Base-by-base conservation (phyloP, 1,140 invertebrate species). In the Bombus superbus region DNA sequence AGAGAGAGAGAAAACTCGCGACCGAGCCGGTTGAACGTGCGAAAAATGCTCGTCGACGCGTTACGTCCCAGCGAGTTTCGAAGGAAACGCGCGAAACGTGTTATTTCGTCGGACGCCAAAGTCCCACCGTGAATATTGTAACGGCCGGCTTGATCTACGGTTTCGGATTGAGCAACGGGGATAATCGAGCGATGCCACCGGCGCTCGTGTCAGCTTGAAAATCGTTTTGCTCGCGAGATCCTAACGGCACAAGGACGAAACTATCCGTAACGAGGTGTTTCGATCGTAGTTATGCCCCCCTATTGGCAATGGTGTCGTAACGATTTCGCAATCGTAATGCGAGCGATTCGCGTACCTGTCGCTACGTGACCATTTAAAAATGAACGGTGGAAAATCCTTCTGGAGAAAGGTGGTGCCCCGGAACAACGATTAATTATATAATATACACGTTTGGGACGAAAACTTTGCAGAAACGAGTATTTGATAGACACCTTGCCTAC, bases 31-130 rank as follows among this genome's bases (percentile, higher is more conserved):
- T 11, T 18, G 47, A 78, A 83, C 64, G 84, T 72, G 40, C 76
- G 40, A 85, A 81, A 87, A 84, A 85, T 75, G 73, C 76, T n/a
- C 64, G 87, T 71, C 62, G 77, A 79, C 32, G 44, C 78, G 62
- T 47, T 79, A 35, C 62, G 62, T 68, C 38, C 35, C 42, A 80
- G 32, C 22, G 44, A 53, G n/a, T 40, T 68, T 68, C 77, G 40
- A 79, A 44, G 62, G 42, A 68, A 68, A 78, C 59, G 28, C 38
- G 59, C 25, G 77, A 44, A 79, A 79, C 77, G 62, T 79, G 42
- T 79, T 79, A 79, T 79, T 79, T 68, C 25, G 35, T 47, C 15
- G 57, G 10, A 42, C 38, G 62, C 38, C 38, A 42, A 77, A n/a
- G 11, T 78, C 25, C n/a, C 57, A 35, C 28, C 28, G 38, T 11